Conservation (phyloP, 2,113 vertebrate genomes). For the Mystacornis crossleyi region DNA sequence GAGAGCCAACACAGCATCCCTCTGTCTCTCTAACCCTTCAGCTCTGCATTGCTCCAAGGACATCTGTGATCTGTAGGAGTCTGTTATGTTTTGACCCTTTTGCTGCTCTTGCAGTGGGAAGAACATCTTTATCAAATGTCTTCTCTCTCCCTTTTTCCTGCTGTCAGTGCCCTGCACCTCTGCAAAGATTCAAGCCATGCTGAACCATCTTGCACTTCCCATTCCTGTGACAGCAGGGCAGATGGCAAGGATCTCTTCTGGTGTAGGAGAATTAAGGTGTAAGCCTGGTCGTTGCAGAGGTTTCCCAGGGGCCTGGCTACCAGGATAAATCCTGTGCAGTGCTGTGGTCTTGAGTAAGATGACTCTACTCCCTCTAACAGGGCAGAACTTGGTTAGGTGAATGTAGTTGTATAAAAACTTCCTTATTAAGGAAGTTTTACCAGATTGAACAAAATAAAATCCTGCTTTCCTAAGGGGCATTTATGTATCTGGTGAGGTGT, state of each 20-base stretch:
- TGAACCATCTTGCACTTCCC: not conserved
- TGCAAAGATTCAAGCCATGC: not conserved
- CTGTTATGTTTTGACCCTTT: not conserved
- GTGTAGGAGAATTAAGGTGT: not conserved
- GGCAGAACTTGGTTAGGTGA: not conserved
- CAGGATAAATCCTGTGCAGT: not conserved
- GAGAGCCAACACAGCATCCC: not conserved
- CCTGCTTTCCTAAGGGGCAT: not conserved
- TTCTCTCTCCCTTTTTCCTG: not conserved
- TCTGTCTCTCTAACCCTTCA: not conserved
- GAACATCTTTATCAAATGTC: not conserved
- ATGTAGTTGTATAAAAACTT: not conserved
- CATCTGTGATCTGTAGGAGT: not conserved
- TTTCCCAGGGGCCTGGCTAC: not conserved
- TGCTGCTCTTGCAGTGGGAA: not conserved
- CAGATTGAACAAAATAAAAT: not conserved
- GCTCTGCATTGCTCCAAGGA: not conserved
- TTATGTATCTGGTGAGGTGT: not conserved
- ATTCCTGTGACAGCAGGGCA: not conserved
- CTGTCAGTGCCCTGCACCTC: not conserved
- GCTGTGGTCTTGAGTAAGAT: not conserved
- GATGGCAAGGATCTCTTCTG: not conserved
- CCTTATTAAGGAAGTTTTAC: slow-evolving; percentile 26
- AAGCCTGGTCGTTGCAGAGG: not conserved
- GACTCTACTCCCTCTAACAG: not conserved